Conservation (phyloP, 2,113 vertebrate genomes). For the Grammomys surdaster region DNA sequence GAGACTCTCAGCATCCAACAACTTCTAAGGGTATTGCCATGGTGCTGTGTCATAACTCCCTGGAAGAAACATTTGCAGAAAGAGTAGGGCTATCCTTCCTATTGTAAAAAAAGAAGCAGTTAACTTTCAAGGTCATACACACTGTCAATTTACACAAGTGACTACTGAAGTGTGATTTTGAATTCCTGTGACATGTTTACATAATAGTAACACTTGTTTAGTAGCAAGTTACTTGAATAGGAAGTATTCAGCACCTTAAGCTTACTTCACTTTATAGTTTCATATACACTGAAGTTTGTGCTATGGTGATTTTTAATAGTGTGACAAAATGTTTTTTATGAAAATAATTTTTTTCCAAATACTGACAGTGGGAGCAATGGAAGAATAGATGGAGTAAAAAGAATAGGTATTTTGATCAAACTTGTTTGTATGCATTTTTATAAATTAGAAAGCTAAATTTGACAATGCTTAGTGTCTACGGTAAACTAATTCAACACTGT, state of each 20-base stretch:
- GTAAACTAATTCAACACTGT: background rate
- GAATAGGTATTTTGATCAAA: background rate
- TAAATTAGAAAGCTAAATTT: slow-evolving; percentile 49
- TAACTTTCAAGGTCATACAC: background rate
- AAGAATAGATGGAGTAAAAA: background rate
- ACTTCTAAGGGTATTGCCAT: background rate
- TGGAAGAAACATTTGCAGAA: background rate
- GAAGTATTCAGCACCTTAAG: background rate
- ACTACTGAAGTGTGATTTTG: background rate
- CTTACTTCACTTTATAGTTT: background rate
- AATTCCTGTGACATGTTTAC: background rate
- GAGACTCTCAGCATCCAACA: background rate
- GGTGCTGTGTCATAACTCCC: background rate
- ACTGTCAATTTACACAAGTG: background rate
- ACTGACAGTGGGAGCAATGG: background rate
- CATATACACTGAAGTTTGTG: background rate
- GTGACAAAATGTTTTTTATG: background rate
- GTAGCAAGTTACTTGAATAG: background rate
- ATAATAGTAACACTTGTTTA: background rate
- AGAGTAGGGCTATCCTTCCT: background rate
- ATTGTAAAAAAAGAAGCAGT: background rate
- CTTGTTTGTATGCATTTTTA: slow-evolving; percentile 11
- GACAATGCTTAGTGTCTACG: background rate
- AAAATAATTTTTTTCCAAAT: slow-evolving; percentile 20
- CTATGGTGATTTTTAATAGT: background rate